Conservation (phyloP, 2,797 vertebrate species). For the Schizothorax lantsangensis region DNA sequence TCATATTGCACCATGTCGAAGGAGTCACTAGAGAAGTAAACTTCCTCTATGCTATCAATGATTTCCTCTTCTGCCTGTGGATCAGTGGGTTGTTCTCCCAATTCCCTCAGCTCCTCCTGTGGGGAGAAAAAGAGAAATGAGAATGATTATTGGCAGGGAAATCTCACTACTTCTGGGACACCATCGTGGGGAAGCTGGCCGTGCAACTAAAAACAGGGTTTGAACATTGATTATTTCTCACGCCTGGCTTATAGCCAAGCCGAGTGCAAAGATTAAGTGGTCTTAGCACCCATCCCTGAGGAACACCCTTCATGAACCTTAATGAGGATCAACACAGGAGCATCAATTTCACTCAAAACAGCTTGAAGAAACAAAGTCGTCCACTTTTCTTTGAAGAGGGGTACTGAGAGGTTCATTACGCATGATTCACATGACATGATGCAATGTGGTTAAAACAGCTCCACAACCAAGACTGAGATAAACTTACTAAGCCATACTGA, state of each 20-base stretch:
- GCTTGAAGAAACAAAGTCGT: slow-evolving; percentile 28
- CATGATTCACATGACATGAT: slow-evolving; percentile 46
- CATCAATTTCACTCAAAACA: slow-evolving; percentile 61
- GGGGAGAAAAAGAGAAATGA: slow-evolving; percentile 21
- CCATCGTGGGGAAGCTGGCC: not conserved
- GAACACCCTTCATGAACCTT: slow-evolving; percentile 52
- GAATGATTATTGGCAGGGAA: slow-evolving; percentile 19
- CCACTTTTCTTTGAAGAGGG: slow-evolving; percentile 52
- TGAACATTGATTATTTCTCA: slow-evolving; percentile 68
- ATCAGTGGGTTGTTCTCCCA: slow-evolving; percentile 90
- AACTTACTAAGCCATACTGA: not conserved
- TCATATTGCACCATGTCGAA: slow-evolving; percentile 97
- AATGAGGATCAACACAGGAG: slow-evolving; percentile 63
- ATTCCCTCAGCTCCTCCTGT: slow-evolving; percentile 93
- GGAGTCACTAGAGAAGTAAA: slow-evolving; percentile 95
- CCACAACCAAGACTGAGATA: slow-evolving; percentile 25
- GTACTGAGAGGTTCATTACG: slow-evolving; percentile 22
- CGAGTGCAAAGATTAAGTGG: slow-evolving; percentile 66
- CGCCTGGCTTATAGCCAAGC: slow-evolving; percentile 47
- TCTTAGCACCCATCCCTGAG: slow-evolving; percentile 59
- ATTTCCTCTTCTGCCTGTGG: slow-evolving; percentile 96
- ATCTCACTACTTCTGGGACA: slow-evolving; percentile 27
- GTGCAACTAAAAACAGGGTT: slow-evolving; percentile 21
- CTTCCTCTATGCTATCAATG: slow-evolving; percentile 94
- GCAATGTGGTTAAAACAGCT: slow-evolving; percentile 60